Evolutionary conservation across 2,888 invertebrate genomes (phyloP).

Genomic region (Schizotus pectinicornis): DNA sequence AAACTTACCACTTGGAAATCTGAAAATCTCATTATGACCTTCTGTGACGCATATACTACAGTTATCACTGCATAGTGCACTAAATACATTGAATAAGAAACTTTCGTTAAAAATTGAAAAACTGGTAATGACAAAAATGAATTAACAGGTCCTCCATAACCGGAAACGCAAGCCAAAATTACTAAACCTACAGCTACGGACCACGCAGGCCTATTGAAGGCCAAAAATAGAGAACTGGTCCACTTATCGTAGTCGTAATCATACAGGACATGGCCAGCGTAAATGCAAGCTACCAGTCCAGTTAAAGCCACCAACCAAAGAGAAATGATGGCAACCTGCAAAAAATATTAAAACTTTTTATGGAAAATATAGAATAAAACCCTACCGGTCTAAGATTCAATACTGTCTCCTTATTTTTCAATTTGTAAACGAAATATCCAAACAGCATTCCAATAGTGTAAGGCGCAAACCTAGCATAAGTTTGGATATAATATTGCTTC

Average conservation of each 20-base stretch:
- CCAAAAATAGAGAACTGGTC: conserved; percentile 2
- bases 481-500: conserved; percentile 4
- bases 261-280: not conserved
- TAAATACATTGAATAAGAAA: conserved; percentile 61
- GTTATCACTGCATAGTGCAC: conserved; percentile 49
- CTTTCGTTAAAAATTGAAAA: conserved; percentile 60
- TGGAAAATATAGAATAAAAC: not conserved
- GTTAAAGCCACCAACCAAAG: conserved; percentile 13
- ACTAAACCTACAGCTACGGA: conserved; percentile 10
- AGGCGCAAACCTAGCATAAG: conserved; percentile 16
- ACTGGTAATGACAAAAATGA: conserved; percentile 58
- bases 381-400: not conserved
- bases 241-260: conserved; percentile 4
- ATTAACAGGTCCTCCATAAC: conserved; percentile 53
- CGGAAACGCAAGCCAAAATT: conserved; percentile 16
- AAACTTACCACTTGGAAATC: conserved; percentile 25
- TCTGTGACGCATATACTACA: conserved; percentile 10
- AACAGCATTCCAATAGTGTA: conserved; percentile 20
- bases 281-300: conserved; percentile 12
- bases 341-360: not conserved
- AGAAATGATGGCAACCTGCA: not conserved
- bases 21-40: conserved; percentile 14
- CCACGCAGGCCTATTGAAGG: conserved; percentile 20
- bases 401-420: not conserved
- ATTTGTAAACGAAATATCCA: conserved; percentile 12